phyloP scores from a whole-genome alignment of 2,888 invertebrate genomes.

The Octonoba sinensis region DNA sequence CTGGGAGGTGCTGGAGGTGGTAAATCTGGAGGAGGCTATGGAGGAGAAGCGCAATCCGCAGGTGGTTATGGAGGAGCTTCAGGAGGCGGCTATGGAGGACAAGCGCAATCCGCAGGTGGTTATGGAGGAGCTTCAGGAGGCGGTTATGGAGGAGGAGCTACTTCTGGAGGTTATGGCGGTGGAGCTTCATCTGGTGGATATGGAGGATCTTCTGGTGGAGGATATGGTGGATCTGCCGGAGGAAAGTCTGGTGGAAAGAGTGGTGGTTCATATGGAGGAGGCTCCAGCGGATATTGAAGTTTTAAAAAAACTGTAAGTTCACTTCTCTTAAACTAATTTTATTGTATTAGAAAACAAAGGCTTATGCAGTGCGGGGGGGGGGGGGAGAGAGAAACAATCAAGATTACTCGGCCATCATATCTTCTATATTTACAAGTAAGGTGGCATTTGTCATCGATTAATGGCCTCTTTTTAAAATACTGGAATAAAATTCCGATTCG shows the following conservation, averaged over 20 bases:
- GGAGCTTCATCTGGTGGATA: slow-evolving; percentile 1
- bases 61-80: slow-evolving; percentile 19
- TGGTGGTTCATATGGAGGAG: slow-evolving; percentile 31
- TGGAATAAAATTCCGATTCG: too few relatives aligned
- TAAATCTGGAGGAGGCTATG: slow-evolving; percentile 8
- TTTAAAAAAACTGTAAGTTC: slow-evolving; percentile 19
- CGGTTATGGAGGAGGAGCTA: slow-evolving; percentile 34
- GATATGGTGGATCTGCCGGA: slow-evolving; percentile 47
- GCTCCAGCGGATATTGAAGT: slow-evolving; percentile 38
- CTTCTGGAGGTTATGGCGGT: slow-evolving; percentile 42
- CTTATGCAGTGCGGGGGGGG: too few relatives aligned
- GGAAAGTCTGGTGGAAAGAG: slow-evolving; percentile 38
- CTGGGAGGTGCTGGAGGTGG: slow-evolving; percentile 19
- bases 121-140: slow-evolving; percentile 31
- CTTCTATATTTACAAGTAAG: too few relatives aligned
- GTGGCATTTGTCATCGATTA: too few relatives aligned
- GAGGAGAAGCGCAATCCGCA: slow-evolving; percentile 17
- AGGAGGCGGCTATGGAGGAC: slow-evolving; percentile 40
- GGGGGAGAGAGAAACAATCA: too few relatives aligned
- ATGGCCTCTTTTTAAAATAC: too few relatives aligned
- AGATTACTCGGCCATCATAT: too few relatives aligned
- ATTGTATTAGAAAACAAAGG: too few relatives aligned
- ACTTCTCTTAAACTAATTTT: not conserved
- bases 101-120: not conserved
- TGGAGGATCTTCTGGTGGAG: slow-evolving; percentile 34